Evolutionary conservation across 2,797 vertebrate genomes (phyloP).

Genomic region (Ispidina lecontei): DNA sequence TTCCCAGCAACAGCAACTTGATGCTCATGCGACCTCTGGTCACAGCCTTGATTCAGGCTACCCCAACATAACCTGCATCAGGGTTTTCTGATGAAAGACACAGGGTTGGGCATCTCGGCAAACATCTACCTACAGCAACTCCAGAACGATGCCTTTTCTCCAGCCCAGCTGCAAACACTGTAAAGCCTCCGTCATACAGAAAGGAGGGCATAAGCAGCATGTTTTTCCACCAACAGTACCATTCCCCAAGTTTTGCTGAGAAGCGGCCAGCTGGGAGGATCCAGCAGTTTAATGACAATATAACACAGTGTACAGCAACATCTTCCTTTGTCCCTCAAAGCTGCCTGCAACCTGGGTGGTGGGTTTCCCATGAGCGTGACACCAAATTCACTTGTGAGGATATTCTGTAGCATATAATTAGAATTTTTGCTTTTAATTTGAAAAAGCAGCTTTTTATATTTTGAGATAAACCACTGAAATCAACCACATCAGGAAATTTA

Average conservation of each 20-base stretch:
- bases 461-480: neutral
- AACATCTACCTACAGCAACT: neutral
- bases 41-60: neutral
- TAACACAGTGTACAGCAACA: neutral
- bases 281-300: neutral
- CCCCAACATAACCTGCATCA: neutral
- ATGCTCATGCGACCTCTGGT: neutral
- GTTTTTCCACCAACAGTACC: neutral
- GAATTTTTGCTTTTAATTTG: neutral
- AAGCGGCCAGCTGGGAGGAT: neutral
- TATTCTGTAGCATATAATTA: neutral
- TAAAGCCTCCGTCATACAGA: neutral
- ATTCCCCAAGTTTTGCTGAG: neutral
- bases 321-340: neutral
- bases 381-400: neutral
- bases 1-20: neutral
- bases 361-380: neutral
- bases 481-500: slow-evolving; percentile 6
- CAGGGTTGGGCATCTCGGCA: neutral
- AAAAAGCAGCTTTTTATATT: slow-evolving; percentile 1
- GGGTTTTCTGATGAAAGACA: rapidly evolving
- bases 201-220: neutral
- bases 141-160: rapidly evolving
- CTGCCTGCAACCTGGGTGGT: slow-evolving; percentile 39
- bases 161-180: rapidly evolving